Evolutionary conservation across 2,797 vertebrate species (phyloP).

Genomic region (Phrynocephalus forsythii): DNA sequence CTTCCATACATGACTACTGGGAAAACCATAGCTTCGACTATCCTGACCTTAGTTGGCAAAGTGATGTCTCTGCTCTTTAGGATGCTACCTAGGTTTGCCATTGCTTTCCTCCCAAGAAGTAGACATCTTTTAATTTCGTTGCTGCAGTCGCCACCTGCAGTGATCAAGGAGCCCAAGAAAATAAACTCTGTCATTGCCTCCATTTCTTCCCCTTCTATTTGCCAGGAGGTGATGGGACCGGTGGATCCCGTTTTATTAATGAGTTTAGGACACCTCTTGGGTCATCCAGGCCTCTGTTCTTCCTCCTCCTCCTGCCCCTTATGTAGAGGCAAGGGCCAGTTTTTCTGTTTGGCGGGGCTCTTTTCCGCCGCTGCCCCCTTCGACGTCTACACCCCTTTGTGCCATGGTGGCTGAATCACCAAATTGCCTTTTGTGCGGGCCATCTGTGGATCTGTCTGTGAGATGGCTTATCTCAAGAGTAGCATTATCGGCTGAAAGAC

Average conservation of each 20-base stretch:
- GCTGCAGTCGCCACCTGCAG: no score
- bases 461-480: neutral
- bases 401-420: neutral
- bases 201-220: no score
- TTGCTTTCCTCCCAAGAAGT: no score
- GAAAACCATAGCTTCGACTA: no score
- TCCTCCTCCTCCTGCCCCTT: neutral
- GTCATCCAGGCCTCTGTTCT: neutral
- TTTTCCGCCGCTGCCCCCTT: neutral
- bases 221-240: no score
- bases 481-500: neutral
- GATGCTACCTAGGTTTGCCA: no score
- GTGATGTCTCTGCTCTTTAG: no score
- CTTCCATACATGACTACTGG: no score
- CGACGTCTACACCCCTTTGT: neutral
- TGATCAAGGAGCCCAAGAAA: no score
- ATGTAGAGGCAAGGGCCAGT: neutral
- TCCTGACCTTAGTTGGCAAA: no score
- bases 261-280: slow-evolving; percentile 50
- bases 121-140: no score
- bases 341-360: neutral
- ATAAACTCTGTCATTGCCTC: no score
- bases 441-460: slow-evolving; percentile 1
- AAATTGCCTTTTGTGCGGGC: neutral
- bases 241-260: slow-evolving; percentile 22